Base-by-base conservation (phyloP, 1,140 invertebrate genomes). In the Panulirus ornatus region DNA sequence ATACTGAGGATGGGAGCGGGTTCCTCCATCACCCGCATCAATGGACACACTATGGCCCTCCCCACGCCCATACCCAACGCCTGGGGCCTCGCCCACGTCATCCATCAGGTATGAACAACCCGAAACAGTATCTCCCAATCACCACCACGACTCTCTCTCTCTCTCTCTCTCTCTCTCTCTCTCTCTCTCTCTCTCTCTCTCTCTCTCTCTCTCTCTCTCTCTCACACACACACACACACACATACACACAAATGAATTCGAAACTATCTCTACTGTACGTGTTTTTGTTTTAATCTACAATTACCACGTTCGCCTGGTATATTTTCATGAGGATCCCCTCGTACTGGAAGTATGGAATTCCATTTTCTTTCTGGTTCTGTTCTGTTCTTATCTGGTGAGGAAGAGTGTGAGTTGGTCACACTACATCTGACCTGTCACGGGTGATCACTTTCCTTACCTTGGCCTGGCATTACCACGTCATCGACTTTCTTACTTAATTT, bases 21-120 rank as follows among this genome's bases (percentile, higher is more conserved):
- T 1, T 71, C 86, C 16, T 79, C 76, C 51, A 82, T 88, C 40
- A 88, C 78, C 16, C 58, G 86, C 14, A 70, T 88, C 14, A 81
- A 82, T 36, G 86, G 86, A 0, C 86, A 88, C 44, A 88, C 86
- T 5, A 88, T 88, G 86, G 86, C 86, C 22, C 78, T 82, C 11
- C 86, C 86, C 40, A 71, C 86, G 42, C 86, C 78, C 76, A 58
- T 79, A 30, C 84, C 54, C 34, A 27, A 42, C 47, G 47, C 34
- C 73, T 79, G 73, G 73, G 75, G 73, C 11, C 84, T 58, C 8
- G 30, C 16, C 70, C 30, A 30, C 44, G 30, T 30, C 27, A 2
- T 2, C 78, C 75, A 66, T 66, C n/a, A 66, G 58, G 58, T 66
- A 66, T 30, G 58, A 8, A 66, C 14, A 11, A 47, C 5, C 5